A percentile compares a stretch with the other conserved stretches of the same genome.
Conservation (phyloP, 2,113 vertebrate species). For the Chaenogobius annularis region DNA sequence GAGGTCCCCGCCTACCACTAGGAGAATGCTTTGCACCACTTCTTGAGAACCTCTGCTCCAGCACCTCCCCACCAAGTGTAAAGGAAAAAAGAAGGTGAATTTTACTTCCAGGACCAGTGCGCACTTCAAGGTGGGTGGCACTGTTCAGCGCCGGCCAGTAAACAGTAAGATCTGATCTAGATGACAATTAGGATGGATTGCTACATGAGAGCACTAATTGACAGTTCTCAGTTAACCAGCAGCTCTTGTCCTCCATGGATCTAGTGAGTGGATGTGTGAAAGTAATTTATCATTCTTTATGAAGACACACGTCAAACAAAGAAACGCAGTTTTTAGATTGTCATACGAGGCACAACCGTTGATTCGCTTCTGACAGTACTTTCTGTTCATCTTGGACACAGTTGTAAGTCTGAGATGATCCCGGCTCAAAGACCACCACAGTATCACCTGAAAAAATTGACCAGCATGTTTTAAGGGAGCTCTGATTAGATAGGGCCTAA, state of each 20-base stretch:
- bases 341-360: background rate
- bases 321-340: background rate
- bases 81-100: too few relatives aligned
- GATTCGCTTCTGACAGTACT: background rate
- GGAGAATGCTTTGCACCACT: background rate
- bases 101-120: background rate
- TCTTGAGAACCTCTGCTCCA: background rate
- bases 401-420: slow-evolving; percentile 15
- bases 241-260: slow-evolving; percentile 21
- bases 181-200: slow-evolving; percentile 23
- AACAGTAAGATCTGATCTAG: slow-evolving; percentile 24
- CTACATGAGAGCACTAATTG: slow-evolving; percentile 10
- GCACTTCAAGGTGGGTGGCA: too few relatives aligned
- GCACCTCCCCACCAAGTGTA: too few relatives aligned
- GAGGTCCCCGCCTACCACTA: too few relatives aligned
- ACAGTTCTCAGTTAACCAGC: slow-evolving; percentile 46
- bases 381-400: background rate
- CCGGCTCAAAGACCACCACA: slow-evolving; percentile 60
- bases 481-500: slow-evolving; percentile 60
- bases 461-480: slow-evolving; percentile 59
- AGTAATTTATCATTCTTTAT: slow-evolving; percentile 47
- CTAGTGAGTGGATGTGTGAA: background rate
- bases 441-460: slow-evolving; percentile 68
- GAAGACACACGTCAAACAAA: background rate
- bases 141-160: too few relatives aligned